Conservation (phyloP, 2,888 invertebrate genomes). For the Trachelus iudaicus region DNA sequence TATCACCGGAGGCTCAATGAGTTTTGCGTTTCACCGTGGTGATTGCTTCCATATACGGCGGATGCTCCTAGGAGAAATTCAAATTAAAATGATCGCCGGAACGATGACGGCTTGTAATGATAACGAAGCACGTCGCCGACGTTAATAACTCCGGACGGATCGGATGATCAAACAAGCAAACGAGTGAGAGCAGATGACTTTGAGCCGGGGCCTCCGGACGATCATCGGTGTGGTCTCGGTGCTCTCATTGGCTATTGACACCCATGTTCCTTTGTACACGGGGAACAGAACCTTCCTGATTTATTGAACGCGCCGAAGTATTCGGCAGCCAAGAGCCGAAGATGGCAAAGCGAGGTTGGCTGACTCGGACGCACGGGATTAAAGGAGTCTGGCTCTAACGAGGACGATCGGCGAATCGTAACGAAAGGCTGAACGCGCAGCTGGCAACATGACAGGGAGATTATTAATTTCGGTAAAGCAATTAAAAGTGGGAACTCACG, state of each 20-base stretch:
- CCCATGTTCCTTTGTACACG: background rate
- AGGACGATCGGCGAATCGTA: background rate
- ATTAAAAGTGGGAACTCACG: slow-evolving; percentile 4
- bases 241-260: background rate
- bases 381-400: background rate
- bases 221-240: background rate
- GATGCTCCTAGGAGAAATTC: slow-evolving; percentile 33
- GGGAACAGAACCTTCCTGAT: background rate
- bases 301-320: background rate
- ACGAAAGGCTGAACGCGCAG: background rate
- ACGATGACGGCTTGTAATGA: slow-evolving; percentile 29
- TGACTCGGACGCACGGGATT: background rate
- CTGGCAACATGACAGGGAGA: slow-evolving; percentile 1
- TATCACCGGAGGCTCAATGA: background rate
- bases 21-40: slow-evolving; percentile 21
- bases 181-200: background rate
- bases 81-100: slow-evolving; percentile 41
- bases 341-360: background rate
- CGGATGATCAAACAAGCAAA: slow-evolving; percentile 4
- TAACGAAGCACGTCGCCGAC: slow-evolving; percentile 38
- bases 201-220: background rate
- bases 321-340: no score
- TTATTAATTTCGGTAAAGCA: slow-evolving; percentile 13
- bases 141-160: slow-evolving; percentile 43
- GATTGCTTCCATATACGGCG: slow-evolving; percentile 48